These are phyloP conservation scores for Slavum lentiscoides DNA, from an alignment of 2,888 invertebrate species.

Conservation along the genomic window DNA sequence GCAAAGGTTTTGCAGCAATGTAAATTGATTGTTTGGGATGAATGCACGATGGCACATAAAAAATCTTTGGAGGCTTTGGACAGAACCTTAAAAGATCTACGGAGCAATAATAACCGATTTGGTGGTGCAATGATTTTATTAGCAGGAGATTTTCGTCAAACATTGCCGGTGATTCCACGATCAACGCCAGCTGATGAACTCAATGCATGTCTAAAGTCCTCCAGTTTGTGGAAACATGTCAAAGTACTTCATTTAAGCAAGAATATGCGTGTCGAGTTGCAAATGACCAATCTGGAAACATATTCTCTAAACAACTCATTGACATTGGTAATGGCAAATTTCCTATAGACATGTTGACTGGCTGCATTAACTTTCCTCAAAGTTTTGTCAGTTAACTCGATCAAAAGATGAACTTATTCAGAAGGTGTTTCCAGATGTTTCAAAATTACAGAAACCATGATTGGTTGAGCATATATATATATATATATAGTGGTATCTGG, in stretches of 20 bases:
- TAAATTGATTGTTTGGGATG: conserved; percentile 58
- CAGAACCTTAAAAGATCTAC: conserved; percentile 54
- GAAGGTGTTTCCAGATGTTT: no score
- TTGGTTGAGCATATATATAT: no score
- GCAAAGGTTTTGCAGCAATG: conserved; percentile 45
- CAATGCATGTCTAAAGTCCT: conserved; percentile 54
- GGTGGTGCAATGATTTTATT: conserved; percentile 38
- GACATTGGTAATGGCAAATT: conserved; percentile 48
- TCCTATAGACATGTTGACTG: conserved; percentile 56
- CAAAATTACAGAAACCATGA: no score
- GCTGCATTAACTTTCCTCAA: conserved; percentile 57
- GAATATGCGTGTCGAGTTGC: conserved; percentile 30
- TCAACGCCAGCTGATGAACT: conserved; percentile 43
- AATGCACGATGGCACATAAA: conserved; percentile 60
- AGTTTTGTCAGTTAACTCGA: conserved; percentile 55
- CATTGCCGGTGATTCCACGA: conserved; percentile 57
- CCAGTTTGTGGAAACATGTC: conserved; percentile 54
- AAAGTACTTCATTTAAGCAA: conserved; percentile 40
- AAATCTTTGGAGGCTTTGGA: conserved; percentile 58
- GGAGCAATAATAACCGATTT: no score
- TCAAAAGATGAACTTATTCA: no score
- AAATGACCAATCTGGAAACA: conserved; percentile 17
- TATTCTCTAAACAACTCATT: not conserved
- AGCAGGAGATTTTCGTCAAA: conserved; percentile 58
- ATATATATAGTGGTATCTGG: no score